These are phyloP conservation scores for Itoplectis maculator DNA, from an alignment of 2,888 invertebrate genomes.

Conservation along the genomic window DNA sequence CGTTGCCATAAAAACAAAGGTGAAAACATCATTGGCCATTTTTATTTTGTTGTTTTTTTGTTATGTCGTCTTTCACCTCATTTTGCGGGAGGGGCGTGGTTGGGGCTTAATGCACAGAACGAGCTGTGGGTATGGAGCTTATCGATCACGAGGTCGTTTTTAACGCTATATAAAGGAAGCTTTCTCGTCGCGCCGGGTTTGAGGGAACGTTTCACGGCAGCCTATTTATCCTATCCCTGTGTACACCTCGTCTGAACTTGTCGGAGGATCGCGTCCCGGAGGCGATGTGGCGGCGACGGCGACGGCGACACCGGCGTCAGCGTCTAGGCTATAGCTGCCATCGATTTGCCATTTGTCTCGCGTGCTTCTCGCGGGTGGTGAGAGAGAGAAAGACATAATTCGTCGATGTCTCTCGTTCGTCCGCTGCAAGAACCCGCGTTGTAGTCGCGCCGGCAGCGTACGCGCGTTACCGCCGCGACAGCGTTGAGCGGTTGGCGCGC, in stretches of 20 bases:
- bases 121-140: neutral
- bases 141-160: constrained; percentile 22
- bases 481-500: neutral
- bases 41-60: too few species aligned
- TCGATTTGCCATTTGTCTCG: constrained; percentile 83
- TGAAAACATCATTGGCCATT: neutral
- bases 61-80: neutral
- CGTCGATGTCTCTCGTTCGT: constrained; percentile 67
- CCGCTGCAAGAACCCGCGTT: constrained; percentile 62
- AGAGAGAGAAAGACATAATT: too few species aligned
- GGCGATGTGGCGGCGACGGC: constrained; percentile 34
- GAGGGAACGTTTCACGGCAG: neutral
- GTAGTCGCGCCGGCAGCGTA: constrained; percentile 18
- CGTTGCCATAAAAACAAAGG: neutral
- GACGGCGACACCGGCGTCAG: constrained; percentile 37
- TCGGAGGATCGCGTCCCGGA: constrained; percentile 36
- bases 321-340: constrained; percentile 69
- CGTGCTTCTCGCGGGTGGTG: constrained; percentile 69
- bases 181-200: neutral
- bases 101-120: neutral
- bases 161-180: constrained; percentile 16
- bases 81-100: too few species aligned
- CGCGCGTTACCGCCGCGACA: constrained; percentile 23
- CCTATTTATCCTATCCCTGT: constrained; percentile 32
- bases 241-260: constrained; percentile 24